A percentile compares a stretch with the other conserved stretches of the same genome.
phyloP scores from a whole-genome alignment of 2,888 invertebrate species.

The Apomyelois bistriatella region DNA sequence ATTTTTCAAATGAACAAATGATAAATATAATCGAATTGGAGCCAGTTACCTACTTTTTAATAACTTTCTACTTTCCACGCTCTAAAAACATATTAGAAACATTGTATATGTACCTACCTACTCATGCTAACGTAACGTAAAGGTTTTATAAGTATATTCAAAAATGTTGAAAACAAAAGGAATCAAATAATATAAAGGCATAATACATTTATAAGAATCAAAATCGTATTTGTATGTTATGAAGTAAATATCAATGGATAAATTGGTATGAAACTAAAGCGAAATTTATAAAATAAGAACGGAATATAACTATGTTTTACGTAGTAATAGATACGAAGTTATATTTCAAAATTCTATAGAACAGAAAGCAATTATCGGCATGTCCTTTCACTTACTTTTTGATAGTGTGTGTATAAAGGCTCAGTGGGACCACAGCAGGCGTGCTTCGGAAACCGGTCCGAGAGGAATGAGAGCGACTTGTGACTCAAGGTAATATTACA shows the following conservation, averaged over 20 bases:
- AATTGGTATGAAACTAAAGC: too few species aligned
- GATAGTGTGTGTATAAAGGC: slow-evolving; percentile 46
- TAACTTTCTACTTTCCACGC: slow-evolving; percentile 79
- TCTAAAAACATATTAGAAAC: slow-evolving; percentile 76
- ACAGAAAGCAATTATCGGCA: slow-evolving; percentile 68
- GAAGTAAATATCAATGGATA: too few species aligned
- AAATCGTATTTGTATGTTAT: too few species aligned
- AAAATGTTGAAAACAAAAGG: too few species aligned
- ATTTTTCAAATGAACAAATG: too few species aligned
- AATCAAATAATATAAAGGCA: too few species aligned
- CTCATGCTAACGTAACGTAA: slow-evolving; percentile 47
- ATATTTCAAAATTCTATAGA: slow-evolving; percentile 60
- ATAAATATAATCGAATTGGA: too few species aligned
- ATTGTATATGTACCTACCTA: too few species aligned
- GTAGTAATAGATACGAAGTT: not conserved
- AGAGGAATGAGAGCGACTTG: slow-evolving; percentile 67
- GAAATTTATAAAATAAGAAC: too few species aligned
- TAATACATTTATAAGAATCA: too few species aligned
- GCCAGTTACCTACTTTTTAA: slow-evolving; percentile 61
- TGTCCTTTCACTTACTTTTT: slow-evolving; percentile 75
- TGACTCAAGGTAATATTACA: slow-evolving; percentile 68
- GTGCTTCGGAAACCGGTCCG: slow-evolving; percentile 68
- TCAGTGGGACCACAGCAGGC: slow-evolving; percentile 67
- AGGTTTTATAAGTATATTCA: not conserved
- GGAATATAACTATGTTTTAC: too few species aligned